Evolutionary conservation across 2,113 vertebrate genomes (phyloP).

Genomic region (Alethe castanea): DNA sequence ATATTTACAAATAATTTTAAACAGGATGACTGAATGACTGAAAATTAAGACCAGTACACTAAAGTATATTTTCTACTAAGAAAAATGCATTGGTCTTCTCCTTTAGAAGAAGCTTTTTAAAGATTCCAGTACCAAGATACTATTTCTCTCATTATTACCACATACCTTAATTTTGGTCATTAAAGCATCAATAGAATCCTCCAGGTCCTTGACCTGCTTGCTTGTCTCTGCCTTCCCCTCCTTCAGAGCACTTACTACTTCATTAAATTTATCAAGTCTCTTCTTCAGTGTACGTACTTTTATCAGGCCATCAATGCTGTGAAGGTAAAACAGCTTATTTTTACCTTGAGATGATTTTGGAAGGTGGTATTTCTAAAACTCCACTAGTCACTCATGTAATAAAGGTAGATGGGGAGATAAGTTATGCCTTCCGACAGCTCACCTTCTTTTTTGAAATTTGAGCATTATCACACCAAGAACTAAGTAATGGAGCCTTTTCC

Average conservation of each 20-base stretch:
- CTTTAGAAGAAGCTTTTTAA: not conserved
- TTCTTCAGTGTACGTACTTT: constrained; percentile 88
- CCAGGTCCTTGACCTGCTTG: constrained; percentile 85
- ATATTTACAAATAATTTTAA: not conserved
- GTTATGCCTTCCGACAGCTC: not conserved
- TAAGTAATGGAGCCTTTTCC: not conserved
- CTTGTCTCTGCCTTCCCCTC: constrained; percentile 91
- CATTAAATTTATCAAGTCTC: constrained; percentile 86
- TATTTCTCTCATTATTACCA: not conserved
- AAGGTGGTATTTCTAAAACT: not conserved
- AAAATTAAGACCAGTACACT: not conserved
- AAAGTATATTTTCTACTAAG: not conserved
- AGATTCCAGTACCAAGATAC: not conserved
- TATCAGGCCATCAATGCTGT: constrained; percentile 89
- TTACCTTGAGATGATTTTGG: not conserved
- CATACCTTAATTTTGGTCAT: constrained; percentile 90
- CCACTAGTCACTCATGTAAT: not conserved
- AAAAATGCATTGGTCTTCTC: not conserved
- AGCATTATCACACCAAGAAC: not conserved
- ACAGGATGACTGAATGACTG: not conserved
- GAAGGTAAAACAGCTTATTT: not conserved
- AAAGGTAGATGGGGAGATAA: not conserved
- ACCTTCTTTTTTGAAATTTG: not conserved
- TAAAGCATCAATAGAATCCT: constrained; percentile 81
- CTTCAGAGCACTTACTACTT: constrained; percentile 88